Conservation (phyloP, 2,797 vertebrate genomes). For the Ctenosaura bakeri region DNA sequence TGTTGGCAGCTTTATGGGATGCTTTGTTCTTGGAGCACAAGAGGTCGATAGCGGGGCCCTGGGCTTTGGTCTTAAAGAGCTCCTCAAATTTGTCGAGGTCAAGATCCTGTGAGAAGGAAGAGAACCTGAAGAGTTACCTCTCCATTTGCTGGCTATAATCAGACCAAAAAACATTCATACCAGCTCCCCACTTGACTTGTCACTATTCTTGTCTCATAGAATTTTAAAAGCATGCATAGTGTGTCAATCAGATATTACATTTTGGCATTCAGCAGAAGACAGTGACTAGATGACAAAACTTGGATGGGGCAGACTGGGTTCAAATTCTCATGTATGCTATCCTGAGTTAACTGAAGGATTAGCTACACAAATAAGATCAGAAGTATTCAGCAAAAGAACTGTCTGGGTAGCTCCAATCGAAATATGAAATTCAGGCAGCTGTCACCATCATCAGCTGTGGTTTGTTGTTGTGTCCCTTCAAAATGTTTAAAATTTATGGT, state of each 20-base stretch:
- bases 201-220: neutral
- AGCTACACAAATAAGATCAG: neutral
- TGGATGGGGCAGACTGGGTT: neutral
- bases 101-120: slow-evolving; percentile 82
- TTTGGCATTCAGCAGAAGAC: neutral
- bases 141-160: too few species aligned
- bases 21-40: slow-evolving; percentile 91
- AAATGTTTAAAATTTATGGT: too few species aligned
- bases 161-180: neutral
- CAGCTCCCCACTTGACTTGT: neutral
- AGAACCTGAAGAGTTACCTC: neutral
- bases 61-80: slow-evolving; percentile 96
- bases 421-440: neutral
- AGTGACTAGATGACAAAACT: neutral
- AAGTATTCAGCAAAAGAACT: neutral
- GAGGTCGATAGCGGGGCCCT: slow-evolving; percentile 91
- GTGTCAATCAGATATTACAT: neutral
- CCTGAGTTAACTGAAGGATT: too few species aligned
- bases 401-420: neutral
- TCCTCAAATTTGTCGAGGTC: slow-evolving; percentile 96
- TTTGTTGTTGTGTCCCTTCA: too few species aligned
- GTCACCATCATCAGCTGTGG: neutral
- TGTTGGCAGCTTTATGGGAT: slow-evolving; percentile 88
- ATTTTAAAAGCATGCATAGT: neutral
- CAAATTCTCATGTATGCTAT: too few species aligned